Evolutionary conservation across 2,797 vertebrate species (phyloP).

Genomic region (Gambusia yucatana): DNA sequence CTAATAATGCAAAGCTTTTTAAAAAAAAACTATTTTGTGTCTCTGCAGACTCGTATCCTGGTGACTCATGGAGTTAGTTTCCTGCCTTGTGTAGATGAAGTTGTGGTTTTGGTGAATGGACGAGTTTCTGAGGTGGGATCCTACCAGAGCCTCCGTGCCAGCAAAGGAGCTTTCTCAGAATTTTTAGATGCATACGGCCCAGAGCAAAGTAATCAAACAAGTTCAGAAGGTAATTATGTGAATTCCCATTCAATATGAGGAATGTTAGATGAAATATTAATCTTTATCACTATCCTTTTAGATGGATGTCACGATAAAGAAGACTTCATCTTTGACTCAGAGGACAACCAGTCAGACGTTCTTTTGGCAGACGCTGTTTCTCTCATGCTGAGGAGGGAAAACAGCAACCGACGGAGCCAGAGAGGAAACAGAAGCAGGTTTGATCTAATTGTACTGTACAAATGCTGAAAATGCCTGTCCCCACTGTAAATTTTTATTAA

Average conservation of each 20-base stretch:
- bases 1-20: not conserved
- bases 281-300: not conserved
- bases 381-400: conserved; percentile 85
- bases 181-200: conserved; percentile 87
- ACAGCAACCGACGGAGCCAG: conserved; percentile 82
- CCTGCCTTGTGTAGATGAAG: conserved; percentile 90
- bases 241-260: not conserved
- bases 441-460: not conserved
- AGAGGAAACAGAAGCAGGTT: conserved; percentile 69
- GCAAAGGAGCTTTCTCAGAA: conserved; percentile 87
- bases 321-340: conserved; percentile 63
- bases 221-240: conserved; percentile 60
- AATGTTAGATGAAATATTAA: not conserved
- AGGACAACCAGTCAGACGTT: conserved; percentile 78
- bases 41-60: conserved; percentile 89
- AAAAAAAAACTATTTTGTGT: not conserved
- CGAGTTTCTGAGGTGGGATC: conserved; percentile 86
- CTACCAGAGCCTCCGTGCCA: conserved; percentile 85
- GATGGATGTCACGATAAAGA: conserved; percentile 45
- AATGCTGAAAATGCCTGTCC: not conserved
- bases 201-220: conserved; percentile 67
- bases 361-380: conserved; percentile 83
- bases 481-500: not conserved
- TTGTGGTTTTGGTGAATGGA: conserved; percentile 89
- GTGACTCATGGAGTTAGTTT: conserved; percentile 92